Evolutionary conservation across 2,888 invertebrate genomes (phyloP), one percentile per base, ranked within the genome.

Genomic region (Lamellibrachia columna): DNA sequence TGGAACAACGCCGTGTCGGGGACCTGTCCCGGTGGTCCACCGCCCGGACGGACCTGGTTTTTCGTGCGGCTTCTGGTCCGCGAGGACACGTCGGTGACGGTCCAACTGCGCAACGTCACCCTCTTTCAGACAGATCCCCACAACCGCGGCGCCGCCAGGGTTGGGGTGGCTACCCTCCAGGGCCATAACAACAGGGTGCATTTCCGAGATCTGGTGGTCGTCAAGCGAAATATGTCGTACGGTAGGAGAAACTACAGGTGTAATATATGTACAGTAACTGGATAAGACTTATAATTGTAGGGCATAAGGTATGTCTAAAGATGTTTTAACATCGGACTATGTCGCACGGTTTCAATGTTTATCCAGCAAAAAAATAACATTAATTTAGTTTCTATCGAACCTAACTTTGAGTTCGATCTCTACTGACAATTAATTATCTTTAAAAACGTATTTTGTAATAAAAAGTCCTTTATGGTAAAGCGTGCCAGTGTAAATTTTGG

Each of bases 41-140:
- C 75, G 75, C 22, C 3, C 15, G 22, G 15, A 75, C 15, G 22
- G 22, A 75, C 75, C 75, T 75, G 75, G 75, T 75, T 75, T 15
- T 75, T 75, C 75, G 75, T 75, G 75, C 75, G 75, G 75, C 11
- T 75, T 6, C 15, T 75, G 75, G 75, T 75, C 75, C 75, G 75
- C 22, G 75, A n/a, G 75, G 75, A 75, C 75, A n/a, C 75, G 11
- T 75, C 75, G 15, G 75, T 75, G 22, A 75, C 6, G 4, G 75
- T 75, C 75, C 75, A 75, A n/a, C 22, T 75, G 75, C 15, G 75
- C 75, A 75, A 75, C 75, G 75, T 75, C 75, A 75, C 75, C 75
- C 75, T 75, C 22, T 75, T 75, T n/a, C 6, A 75, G 15, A 75
- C 75, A n/a, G 22, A 15, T n/a, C 75, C 75, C 4, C 75, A 75